Conservation (phyloP, 2,113 vertebrate species). For the Megaleporinus macrocephalus region DNA sequence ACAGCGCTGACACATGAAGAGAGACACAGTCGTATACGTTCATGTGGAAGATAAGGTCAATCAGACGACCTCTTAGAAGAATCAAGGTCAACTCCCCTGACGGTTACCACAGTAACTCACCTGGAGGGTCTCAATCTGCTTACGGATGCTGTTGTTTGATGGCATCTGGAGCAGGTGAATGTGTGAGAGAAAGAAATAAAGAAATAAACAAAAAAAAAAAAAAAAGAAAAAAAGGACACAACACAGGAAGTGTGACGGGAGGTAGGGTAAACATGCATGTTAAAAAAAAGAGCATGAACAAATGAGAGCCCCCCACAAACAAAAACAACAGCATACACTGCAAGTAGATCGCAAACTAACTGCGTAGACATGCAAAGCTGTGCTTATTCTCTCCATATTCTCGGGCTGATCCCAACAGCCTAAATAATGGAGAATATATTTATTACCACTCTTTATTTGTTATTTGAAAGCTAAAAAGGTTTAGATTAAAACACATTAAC, state of each 20-base stretch:
- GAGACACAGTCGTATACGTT: not conserved
- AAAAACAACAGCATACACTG: constrained; percentile 8
- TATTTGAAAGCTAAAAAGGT: no score
- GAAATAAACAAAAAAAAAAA: constrained; percentile 67
- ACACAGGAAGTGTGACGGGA: constrained; percentile 76
- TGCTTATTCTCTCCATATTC: not conserved
- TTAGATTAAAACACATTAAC: no score
- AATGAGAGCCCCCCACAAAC: constrained; percentile 42
- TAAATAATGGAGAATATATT: no score
- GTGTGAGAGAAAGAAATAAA: constrained; percentile 85
- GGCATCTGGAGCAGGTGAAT: constrained; percentile 98
- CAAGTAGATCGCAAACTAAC: constrained; percentile 8
- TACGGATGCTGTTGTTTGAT: constrained; percentile 99
- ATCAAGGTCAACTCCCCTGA: constrained; percentile 29
- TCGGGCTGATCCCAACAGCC: no score
- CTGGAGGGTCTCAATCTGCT: constrained; percentile 99
- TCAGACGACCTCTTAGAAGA: constrained; percentile 42
- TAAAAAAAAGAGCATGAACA: constrained; percentile 74
- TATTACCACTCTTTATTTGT: no score
- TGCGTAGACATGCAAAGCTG: not conserved
- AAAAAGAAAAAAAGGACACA: constrained; percentile 70
- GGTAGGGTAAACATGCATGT: constrained; percentile 73
- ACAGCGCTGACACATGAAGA: constrained; percentile 14
- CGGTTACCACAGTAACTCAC: constrained; percentile 83
- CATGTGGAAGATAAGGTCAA: constrained; percentile 18